These are phyloP conservation scores for Hycleus cichorii DNA, from an alignment of 1,140 invertebrate genomes.

Conservation along the genomic window DNA sequence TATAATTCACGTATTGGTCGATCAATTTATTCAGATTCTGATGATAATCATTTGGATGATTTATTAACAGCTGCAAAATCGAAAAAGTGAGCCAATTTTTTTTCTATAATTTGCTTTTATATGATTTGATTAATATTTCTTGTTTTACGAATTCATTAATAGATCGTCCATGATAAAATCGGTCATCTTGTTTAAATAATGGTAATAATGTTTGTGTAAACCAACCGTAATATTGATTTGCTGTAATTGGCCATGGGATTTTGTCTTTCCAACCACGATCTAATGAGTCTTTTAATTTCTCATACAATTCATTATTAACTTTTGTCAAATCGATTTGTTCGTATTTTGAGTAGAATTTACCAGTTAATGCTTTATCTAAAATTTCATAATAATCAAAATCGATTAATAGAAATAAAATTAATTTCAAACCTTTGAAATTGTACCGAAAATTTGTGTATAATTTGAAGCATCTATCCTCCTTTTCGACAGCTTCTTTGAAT, in stretches of 20 bases:
- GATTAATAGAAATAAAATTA: too few relatives aligned
- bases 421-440: too few relatives aligned
- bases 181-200: neutral
- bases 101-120: neutral
- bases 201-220: neutral
- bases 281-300: too few relatives aligned
- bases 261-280: too few relatives aligned
- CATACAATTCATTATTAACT: too few relatives aligned
- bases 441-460: too few relatives aligned
- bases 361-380: too few relatives aligned
- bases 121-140: neutral
- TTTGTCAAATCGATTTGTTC: too few relatives aligned
- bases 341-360: too few relatives aligned
- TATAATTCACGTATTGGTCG: slow-evolving; percentile 33
- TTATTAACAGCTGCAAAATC: slow-evolving; percentile 27
- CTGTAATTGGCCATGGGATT: neutral
- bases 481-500: neutral
- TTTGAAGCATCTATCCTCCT: neutral
- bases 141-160: neutral
- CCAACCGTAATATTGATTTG: neutral
- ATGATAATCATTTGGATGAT: slow-evolving; percentile 31
- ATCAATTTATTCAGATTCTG: slow-evolving; percentile 30
- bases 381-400: too few relatives aligned
- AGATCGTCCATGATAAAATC: neutral
- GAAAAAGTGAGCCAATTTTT: slow-evolving; percentile 14